Conservation (phyloP, 2,888 invertebrate species). For the Calameuta filiformis region DNA sequence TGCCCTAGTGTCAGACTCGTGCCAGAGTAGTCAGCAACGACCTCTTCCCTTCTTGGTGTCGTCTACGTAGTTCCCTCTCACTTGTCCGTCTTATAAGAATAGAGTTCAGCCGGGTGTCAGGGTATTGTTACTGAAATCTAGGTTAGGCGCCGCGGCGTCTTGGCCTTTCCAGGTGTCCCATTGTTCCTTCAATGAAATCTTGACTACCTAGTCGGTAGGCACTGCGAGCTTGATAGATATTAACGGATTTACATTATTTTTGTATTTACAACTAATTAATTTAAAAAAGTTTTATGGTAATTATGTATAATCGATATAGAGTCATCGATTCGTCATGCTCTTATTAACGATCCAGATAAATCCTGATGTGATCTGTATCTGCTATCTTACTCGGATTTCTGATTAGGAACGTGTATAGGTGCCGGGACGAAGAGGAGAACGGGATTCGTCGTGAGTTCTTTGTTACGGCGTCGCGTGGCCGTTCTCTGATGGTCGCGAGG, state of each 20-base stretch:
- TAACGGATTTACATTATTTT: neutral
- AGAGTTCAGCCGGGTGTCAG: conserved; percentile 21
- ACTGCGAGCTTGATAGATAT: neutral
- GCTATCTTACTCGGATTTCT: neutral
- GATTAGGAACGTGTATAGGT: neutral
- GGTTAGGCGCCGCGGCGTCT: conserved; percentile 47
- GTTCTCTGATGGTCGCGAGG: neutral
- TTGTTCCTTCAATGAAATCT: conserved; percentile 56
- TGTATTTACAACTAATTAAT: neutral
- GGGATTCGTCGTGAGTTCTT: neutral
- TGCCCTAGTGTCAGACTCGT: conserved; percentile 56
- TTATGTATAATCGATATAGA: neutral
- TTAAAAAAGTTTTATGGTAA: neutral
- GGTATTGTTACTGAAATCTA: conserved; percentile 55
- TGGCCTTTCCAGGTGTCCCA: conserved; percentile 54
- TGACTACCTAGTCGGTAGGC: conserved; percentile 27
- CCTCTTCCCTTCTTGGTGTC: neutral
- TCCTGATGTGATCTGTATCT: neutral
- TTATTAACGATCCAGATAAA: neutral
- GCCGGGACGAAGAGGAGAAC: neutral
- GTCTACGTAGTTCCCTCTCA: neutral
- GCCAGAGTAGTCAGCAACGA: conserved; percentile 28
- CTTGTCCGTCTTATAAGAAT: neutral
- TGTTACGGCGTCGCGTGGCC: neutral
- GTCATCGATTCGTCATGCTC: neutral